These are phyloP conservation scores for Megalonaias nervosa DNA, from an alignment of 1,140 invertebrate genomes.

Conservation along the genomic window DNA sequence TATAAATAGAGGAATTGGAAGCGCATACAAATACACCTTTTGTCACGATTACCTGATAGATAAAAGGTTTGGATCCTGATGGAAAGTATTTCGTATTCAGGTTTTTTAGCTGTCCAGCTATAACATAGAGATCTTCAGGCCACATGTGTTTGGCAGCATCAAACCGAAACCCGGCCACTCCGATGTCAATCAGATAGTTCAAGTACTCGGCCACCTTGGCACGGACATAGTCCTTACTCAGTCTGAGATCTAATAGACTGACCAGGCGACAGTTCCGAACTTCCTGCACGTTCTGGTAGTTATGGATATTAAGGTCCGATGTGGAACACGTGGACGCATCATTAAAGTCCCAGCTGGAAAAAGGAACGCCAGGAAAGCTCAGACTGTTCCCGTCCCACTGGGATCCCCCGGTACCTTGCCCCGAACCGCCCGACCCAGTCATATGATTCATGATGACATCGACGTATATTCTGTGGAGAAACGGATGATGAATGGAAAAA, in stretches of 20 bases:
- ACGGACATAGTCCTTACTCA: constrained; percentile 78
- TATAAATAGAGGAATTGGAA: no score
- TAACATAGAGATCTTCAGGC: constrained; percentile 44
- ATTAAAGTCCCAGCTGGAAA: constrained; percentile 59
- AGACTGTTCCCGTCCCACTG: constrained; percentile 64
- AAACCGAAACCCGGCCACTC: constrained; percentile 80
- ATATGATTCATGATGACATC: constrained; percentile 92
- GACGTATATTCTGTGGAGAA: constrained; percentile 80
- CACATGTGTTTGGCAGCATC: constrained; percentile 61
- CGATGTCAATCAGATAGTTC: constrained; percentile 76
- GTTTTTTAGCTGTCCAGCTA: constrained; percentile 76
- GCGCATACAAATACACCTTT: no score
- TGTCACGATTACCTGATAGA: constrained; percentile 85
- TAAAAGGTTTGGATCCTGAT: constrained; percentile 46
- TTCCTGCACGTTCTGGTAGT: constrained; percentile 57
- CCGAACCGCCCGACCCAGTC: constrained; percentile 70
- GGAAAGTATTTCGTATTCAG: constrained; percentile 57
- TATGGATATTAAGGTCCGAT: constrained; percentile 57
- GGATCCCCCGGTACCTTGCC: constrained; percentile 60
- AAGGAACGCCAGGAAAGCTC: constrained; percentile 73
- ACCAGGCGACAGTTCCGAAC: constrained; percentile 81
- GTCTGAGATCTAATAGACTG: constrained; percentile 83
- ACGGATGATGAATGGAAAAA: no score
- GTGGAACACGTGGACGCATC: constrained; percentile 58
- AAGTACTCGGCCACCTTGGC: constrained; percentile 70